Conservation (phyloP, 2,113 vertebrate species). For the Silurus asotus region DNA sequence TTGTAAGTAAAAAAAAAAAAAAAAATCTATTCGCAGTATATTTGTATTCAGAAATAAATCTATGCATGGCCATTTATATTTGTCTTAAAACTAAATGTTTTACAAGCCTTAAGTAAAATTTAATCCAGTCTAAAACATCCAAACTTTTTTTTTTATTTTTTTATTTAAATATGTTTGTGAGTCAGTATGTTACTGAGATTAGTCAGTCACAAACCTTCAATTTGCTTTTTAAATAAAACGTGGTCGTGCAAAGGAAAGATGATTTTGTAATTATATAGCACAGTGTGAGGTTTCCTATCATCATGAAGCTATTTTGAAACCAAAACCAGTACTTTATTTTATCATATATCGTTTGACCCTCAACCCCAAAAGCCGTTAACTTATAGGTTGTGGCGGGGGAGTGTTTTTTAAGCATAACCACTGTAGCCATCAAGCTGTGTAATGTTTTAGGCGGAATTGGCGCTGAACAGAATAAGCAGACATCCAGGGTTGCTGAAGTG, state of each 20-base stretch:
- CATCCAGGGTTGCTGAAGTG: conserved; percentile 1
- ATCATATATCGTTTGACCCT: not conserved
- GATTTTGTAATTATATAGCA: conserved; percentile 13
- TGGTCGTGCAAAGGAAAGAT: conserved; percentile 5
- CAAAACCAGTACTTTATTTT: not conserved
- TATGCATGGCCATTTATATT: not conserved
- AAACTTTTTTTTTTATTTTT: not conserved
- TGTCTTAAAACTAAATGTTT: not conserved
- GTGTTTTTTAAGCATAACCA: conserved; percentile 9
- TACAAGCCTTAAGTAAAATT: too few relatives aligned
- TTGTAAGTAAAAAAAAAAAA: not conserved
- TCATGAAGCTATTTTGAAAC: conserved; percentile 4
- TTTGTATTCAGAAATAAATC: not conserved
- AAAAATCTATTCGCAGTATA: not conserved
- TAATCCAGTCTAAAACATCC: not conserved
- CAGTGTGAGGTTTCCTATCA: conserved; percentile 22
- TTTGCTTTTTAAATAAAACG: conserved; percentile 16
- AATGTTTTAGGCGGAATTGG: conserved; percentile 10
- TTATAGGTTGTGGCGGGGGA: not conserved
- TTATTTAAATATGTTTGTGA: conserved; percentile 3
- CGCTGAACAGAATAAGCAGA: not conserved
- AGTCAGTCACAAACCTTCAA: conserved; percentile 5
- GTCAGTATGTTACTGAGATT: conserved; percentile 3
- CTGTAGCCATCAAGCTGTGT: not conserved
- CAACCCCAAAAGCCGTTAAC: not conserved